Conservation (phyloP, 2,113 vertebrate species). For the Ochotona curzoniae region DNA sequence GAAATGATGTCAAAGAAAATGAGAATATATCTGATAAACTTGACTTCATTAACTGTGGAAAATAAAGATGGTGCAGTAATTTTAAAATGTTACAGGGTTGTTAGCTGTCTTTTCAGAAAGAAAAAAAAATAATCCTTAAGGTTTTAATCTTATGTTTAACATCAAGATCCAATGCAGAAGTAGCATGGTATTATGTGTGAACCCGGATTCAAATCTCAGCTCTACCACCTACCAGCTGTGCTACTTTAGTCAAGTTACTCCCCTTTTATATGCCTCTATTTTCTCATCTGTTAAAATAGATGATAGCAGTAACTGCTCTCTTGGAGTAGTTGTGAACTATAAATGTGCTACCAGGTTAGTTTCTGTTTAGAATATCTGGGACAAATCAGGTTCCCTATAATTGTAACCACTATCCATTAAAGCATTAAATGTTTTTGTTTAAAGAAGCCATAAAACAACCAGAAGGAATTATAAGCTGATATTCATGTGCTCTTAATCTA, state of each 20-base stretch:
- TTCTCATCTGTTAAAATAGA: background rate
- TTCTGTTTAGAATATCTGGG: background rate
- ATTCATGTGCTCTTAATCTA: background rate
- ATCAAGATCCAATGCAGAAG: background rate
- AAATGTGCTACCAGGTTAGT: background rate
- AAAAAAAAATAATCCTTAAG: background rate
- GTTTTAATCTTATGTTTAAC: background rate
- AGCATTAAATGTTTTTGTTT: conserved; percentile 20
- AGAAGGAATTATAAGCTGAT: background rate
- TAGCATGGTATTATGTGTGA: background rate
- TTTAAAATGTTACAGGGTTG: background rate
- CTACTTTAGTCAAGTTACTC: background rate
- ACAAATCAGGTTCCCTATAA: background rate
- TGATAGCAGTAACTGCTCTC: background rate
- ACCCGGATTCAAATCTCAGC: background rate
- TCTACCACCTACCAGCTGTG: background rate
- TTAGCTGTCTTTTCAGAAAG: background rate
- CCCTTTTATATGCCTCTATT: background rate
- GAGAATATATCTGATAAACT: background rate
- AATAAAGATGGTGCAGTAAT: background rate
- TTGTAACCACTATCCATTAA: background rate
- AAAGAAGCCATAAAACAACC: background rate
- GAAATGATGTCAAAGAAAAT: conserved; percentile 27
- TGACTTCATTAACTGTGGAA: background rate
- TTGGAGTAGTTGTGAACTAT: conserved; percentile 7